Evolutionary conservation across 2,113 vertebrate species (phyloP).

Genomic region (Columbina picui): DNA sequence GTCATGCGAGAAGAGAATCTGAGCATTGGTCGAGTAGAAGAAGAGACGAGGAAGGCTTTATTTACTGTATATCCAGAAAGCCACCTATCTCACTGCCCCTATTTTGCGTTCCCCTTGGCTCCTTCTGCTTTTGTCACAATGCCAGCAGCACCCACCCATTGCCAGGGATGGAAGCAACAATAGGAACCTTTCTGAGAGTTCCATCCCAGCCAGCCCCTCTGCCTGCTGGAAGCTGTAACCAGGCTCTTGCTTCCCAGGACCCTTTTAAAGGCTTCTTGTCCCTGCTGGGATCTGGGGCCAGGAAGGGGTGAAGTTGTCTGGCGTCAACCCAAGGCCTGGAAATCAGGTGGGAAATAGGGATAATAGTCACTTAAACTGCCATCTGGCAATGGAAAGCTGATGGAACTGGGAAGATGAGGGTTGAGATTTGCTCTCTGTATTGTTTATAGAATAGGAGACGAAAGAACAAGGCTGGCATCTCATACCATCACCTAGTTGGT

Average conservation of each 20-base stretch:
- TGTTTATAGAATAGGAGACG: background rate
- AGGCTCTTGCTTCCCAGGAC: background rate
- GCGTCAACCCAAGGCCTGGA: background rate
- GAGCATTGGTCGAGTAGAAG: background rate
- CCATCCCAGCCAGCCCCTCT: background rate
- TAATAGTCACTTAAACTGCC: background rate
- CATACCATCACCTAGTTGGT: accelerated
- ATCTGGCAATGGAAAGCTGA: background rate
- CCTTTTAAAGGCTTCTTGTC: background rate
- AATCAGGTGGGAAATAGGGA: background rate
- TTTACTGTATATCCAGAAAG: background rate
- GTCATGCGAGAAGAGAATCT: background rate
- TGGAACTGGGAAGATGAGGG: background rate
- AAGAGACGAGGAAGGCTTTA: background rate
- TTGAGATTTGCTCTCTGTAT: background rate
- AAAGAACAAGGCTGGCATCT: background rate
- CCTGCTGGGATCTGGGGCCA: background rate
- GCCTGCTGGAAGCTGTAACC: background rate
- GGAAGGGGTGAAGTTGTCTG: background rate
- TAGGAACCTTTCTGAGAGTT: background rate
- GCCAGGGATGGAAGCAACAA: background rate
- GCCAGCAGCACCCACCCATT: background rate
- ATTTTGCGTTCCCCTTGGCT: background rate
- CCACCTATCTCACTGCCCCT: background rate
- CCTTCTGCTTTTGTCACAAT: background rate